Conservation (phyloP, 2,888 invertebrate species). For the Acanthosepion lycidas region DNA sequence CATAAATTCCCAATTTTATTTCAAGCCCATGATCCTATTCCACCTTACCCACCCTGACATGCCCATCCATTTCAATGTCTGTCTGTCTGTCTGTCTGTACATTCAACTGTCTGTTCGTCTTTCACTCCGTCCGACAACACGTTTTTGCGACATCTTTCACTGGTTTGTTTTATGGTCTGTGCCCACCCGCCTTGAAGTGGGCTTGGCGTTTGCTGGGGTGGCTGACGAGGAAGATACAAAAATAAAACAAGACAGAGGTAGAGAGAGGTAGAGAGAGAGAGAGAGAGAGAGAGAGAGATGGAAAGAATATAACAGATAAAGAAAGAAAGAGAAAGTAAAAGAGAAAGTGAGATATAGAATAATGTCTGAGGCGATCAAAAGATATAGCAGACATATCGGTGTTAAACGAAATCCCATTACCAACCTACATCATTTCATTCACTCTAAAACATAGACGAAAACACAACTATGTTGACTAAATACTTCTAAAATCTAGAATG, state of each 20-base stretch:
- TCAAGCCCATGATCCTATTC: neutral
- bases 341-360: neutral
- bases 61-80: neutral
- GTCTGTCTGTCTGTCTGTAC: neutral
- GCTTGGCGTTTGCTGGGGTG: neutral
- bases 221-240: neutral
- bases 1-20: conserved; percentile 33
- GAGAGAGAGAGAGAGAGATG: neutral
- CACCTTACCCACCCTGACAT: neutral
- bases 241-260: neutral
- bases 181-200: neutral
- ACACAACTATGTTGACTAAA: too few relatives aligned
- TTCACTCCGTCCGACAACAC: neutral
- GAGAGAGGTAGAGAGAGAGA: neutral
- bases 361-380: too few relatives aligned
- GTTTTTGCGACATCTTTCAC: conserved; percentile 33
- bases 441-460: too few relatives aligned
- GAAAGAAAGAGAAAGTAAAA: neutral
- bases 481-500: too few relatives aligned
- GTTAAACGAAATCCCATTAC: too few relatives aligned
- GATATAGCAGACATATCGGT: too few relatives aligned
- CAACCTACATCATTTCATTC: too few relatives aligned
- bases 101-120: neutral
- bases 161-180: conserved; percentile 23
- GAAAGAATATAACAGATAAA: too few relatives aligned